Conservation (phyloP, 2,888 invertebrate genomes). For the Eupeodes luniger region DNA sequence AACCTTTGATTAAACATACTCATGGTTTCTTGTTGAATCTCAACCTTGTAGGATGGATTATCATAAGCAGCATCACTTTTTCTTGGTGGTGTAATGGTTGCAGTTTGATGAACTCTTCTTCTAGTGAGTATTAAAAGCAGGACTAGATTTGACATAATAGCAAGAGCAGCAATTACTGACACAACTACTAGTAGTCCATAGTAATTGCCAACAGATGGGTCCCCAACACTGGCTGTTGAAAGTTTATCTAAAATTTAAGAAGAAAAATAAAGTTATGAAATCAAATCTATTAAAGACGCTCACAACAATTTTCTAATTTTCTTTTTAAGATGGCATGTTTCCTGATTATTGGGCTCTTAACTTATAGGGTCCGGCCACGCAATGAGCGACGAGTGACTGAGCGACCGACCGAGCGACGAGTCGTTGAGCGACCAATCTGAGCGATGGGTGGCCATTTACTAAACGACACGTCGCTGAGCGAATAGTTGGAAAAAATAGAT, state of each 20-base stretch:
- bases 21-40: constrained; percentile 96
- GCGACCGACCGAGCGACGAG: too few relatives aligned
- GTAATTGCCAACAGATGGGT: constrained; percentile 88
- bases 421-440: too few relatives aligned
- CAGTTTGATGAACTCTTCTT: constrained; percentile 88
- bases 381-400: too few relatives aligned
- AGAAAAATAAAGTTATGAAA: constrained; percentile 13
- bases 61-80: constrained; percentile 95
- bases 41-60: constrained; percentile 97
- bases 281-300: too few relatives aligned
- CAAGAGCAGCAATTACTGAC: constrained; percentile 93
- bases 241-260: constrained; percentile 84
- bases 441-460: too few relatives aligned
- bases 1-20: constrained; percentile 85
- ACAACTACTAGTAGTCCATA: constrained; percentile 95
- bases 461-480: too few relatives aligned
- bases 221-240: constrained; percentile 82
- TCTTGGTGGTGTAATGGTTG: constrained; percentile 91
- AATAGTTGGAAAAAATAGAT: too few relatives aligned
- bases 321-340: neutral
- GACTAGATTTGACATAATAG: constrained; percentile 92
- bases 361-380: too few relatives aligned
- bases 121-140: constrained; percentile 92
- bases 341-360: too few relatives aligned
- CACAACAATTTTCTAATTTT: neutral